Conservation (phyloP, 35 echinoderm and acorn worm species). For the Nesometra sesokonis region DNA sequence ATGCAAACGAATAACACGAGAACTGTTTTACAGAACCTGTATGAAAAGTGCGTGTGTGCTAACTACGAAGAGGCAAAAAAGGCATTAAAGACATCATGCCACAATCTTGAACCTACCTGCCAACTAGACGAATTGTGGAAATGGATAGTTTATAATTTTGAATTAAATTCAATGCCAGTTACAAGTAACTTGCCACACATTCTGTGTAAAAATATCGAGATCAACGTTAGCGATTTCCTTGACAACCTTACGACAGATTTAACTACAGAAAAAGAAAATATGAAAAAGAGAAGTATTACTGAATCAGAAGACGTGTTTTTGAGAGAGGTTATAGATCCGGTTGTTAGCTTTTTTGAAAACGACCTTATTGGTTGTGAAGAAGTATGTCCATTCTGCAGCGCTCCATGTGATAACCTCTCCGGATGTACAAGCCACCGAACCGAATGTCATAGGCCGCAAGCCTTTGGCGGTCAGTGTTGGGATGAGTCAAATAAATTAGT, state of each 20-base stretch:
- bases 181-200: too few relatives aligned
- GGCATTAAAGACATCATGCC: background rate
- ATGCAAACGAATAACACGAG: too few relatives aligned
- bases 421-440: slow-evolving; percentile 6
- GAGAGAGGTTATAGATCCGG: background rate
- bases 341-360: background rate
- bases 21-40: too few relatives aligned
- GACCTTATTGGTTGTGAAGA: background rate
- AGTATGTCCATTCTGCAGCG: slow-evolving; percentile 36
- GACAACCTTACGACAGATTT: background rate
- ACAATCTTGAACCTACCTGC: background rate
- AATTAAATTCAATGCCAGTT: background rate
- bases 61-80: slow-evolving; percentile 13
- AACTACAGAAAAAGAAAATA: background rate
- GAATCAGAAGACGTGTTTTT: slow-evolving; percentile 6
- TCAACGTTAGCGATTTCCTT: background rate
- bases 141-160: background rate
- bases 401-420: slow-evolving; percentile 9
- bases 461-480: background rate
- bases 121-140: slow-evolving; percentile 1
- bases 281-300: background rate
- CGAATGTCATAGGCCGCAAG: slow-evolving; percentile 9
- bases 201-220: background rate
- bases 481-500: background rate
- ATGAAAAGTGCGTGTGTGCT: slow-evolving; percentile 1